phyloP scores from a whole-genome alignment of 2,113 vertebrate genomes.

The Condylura cristata region DNA sequence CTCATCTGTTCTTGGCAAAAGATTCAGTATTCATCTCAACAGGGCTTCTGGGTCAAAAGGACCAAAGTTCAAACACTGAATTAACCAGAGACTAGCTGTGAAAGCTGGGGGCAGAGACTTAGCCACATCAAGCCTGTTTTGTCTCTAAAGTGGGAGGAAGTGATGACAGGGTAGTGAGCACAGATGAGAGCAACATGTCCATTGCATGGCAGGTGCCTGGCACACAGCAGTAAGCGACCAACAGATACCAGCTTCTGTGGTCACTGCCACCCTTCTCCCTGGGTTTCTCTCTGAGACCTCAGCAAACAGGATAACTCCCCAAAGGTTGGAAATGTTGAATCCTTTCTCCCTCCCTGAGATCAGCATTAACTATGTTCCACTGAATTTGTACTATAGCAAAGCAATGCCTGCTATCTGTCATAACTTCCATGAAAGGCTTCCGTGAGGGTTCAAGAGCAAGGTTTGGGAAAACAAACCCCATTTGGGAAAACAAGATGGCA shows the following conservation, averaged over 20 bases:
- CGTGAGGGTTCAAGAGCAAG: background rate
- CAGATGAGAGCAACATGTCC: background rate
- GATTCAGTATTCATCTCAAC: background rate
- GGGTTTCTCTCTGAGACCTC: background rate
- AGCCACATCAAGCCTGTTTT: background rate
- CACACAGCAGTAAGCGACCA: background rate
- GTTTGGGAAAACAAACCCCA: background rate
- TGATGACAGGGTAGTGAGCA: background rate
- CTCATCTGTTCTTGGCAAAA: constrained; percentile 2
- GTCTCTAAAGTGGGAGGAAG: background rate
- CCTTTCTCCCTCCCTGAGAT: background rate
- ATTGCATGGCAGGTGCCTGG: background rate
- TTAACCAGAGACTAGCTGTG: background rate
- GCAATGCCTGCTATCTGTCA: background rate
- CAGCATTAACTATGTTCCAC: background rate
- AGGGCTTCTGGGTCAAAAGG: background rate
- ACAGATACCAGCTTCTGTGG: background rate
- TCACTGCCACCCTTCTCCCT: background rate
- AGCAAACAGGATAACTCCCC: background rate
- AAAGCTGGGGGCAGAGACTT: background rate
- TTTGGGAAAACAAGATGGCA: background rate
- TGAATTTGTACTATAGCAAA: background rate
- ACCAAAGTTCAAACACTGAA: background rate
- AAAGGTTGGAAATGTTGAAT: background rate
- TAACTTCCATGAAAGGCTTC: background rate